Evolutionary conservation across 2,113 vertebrate genomes (phyloP).

Genomic region (Aptenodytes forsteri): DNA sequence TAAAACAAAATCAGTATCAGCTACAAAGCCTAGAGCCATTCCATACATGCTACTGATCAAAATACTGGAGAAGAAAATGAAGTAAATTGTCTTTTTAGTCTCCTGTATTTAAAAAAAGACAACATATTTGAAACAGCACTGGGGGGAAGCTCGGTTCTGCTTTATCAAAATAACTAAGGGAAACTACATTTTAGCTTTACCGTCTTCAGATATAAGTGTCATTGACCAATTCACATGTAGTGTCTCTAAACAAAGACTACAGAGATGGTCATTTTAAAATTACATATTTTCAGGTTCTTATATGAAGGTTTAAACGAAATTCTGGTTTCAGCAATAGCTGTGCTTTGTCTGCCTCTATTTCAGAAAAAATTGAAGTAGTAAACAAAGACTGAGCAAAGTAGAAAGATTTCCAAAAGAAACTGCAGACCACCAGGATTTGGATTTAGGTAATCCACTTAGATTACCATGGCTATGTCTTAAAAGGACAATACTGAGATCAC

Average conservation of each 20-base stretch:
- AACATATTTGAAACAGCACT: not conserved
- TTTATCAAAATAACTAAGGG: not conserved
- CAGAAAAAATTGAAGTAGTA: slow-evolving; percentile 55
- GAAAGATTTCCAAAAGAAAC: slow-evolving; percentile 74
- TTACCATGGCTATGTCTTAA: slow-evolving; percentile 76
- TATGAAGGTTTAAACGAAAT: not conserved
- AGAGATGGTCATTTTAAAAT: not conserved
- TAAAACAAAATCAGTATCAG: not conserved
- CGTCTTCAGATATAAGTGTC: not conserved
- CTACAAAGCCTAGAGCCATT: not conserved
- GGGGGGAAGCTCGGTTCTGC: not conserved
- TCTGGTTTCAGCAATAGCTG: slow-evolving; percentile 11
- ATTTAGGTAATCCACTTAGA: slow-evolving; percentile 83
- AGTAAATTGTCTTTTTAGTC: not conserved
- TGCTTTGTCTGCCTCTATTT: not conserved
- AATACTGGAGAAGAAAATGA: not conserved
- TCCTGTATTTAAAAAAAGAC: not conserved
- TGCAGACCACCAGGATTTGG: slow-evolving; percentile 78
- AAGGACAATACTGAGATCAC: slow-evolving; percentile 72
- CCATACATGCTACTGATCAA: not conserved
- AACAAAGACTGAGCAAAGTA: slow-evolving; percentile 65
- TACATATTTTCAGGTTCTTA: not conserved
- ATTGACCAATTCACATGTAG: not conserved
- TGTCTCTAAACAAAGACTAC: not conserved
- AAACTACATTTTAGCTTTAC: not conserved